phyloP scores from a whole-genome alignment of 2,797 vertebrate genomes.

The Hafferia zeledoni region DNA sequence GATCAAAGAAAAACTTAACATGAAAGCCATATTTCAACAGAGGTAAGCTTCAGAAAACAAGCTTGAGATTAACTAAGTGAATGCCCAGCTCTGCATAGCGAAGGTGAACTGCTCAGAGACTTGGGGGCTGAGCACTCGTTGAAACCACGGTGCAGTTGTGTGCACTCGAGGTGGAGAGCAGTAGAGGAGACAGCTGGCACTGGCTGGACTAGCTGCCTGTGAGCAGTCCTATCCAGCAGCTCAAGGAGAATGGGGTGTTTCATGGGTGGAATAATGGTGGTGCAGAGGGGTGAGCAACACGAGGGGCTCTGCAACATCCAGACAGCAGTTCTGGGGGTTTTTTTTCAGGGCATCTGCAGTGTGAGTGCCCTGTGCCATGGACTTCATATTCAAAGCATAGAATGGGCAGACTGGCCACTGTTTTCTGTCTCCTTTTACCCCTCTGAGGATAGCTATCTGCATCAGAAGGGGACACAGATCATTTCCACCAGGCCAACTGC shows the following conservation, averaged over 20 bases:
- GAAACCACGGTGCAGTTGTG: rapidly evolving
- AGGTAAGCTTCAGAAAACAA: neutral
- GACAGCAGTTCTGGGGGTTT: rapidly evolving
- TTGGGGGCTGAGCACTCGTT: rapidly evolving
- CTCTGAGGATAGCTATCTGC: neutral
- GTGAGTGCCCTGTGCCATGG: neutral
- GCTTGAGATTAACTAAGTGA: neutral
- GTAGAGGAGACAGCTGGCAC: rapidly evolving
- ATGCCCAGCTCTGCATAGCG: rapidly evolving
- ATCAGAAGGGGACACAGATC: neutral
- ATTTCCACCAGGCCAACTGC: neutral
- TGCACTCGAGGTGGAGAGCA: rapidly evolving
- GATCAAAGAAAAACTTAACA: neutral
- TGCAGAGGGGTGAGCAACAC: neutral
- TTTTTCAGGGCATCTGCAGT: neutral
- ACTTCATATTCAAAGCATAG: neutral
- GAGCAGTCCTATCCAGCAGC: rapidly evolving
- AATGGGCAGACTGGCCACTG: neutral
- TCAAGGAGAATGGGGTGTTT: neutral
- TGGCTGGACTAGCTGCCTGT: rapidly evolving
- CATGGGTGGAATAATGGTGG: neutral
- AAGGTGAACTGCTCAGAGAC: neutral
- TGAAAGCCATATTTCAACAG: neutral
- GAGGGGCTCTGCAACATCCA: rapidly evolving
- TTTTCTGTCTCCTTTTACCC: neutral